Base-by-base conservation (phyloP, 1,140 invertebrate genomes). In the Tribolium madens region DNA sequence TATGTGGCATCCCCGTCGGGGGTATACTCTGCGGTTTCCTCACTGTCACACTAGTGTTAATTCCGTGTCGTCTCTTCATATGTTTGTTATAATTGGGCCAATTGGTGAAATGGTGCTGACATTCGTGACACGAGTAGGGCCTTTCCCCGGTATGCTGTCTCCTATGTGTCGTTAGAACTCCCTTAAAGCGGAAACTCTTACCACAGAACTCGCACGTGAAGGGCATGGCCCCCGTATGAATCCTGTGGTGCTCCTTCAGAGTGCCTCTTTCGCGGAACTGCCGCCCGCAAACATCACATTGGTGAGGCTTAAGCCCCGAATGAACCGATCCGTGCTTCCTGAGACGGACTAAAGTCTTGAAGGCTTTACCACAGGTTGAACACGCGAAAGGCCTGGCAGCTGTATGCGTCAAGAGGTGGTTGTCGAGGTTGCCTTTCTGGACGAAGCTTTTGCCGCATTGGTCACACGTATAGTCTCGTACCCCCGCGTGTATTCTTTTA, bases 211-310 rank as follows among this genome's bases (percentile, higher is more conserved):
- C 90, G 79, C 92, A 93, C 12, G 90, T 89, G 78, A 91, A 92
- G 0, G 95, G 95, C 89, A 95, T 94, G 46, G 93, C 93, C 10
- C 95, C 95, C 1, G 95, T 97, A 82, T 97, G 96, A 36, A 93
- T 91, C 75, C 90, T 85, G 73, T 89, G 87, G 81, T 91, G 90
- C 83, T 91, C 90, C 68, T 89, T 88, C 18, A 91, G 80, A 2
- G 90, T 91, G 2, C 89, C 89, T 64, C 89, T 86, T 82, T 93
- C 88, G 75, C 91, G 85, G 81, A 95, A 95, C 75, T 91, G 89
- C 77, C 92, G 87, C 0, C 92, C 91, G 81, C 93, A 95, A 47
- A 91, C 89, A 31, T 91, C 89, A 84, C 94, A 95, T 33, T 92
- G 89, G 85, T 93, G 93, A 0, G 92, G 92, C 83, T 94, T 94